Base-by-base conservation (phyloP, 2,888 invertebrate species). In the Troides helena region DNA sequence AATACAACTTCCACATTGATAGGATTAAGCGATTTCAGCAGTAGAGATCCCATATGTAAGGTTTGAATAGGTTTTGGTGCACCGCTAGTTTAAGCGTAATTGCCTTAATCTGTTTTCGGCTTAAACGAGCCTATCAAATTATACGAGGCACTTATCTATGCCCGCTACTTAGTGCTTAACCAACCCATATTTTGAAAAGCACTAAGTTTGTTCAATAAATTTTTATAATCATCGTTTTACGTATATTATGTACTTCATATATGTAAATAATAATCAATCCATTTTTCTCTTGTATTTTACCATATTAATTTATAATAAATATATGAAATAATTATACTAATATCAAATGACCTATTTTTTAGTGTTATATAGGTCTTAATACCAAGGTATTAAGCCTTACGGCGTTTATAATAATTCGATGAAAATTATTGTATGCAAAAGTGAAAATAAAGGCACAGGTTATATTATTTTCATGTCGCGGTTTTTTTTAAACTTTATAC, bases 111-210 rank as follows among this genome's bases (percentile, higher is more conserved):
- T 62, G 62, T 67, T 67, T 67, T 62, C 61, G 39, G 66, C 60
- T 67, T n/a, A n/a, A 67, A 62, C 67, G 43, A 67, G n/a, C 56
- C 65, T 65, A 66, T 66, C 66, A 66, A 66, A 66, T 66, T 66
- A 60, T 66, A 25, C 25, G 60, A 25, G 66, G 60, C 50, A 66
- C 46, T 66, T 61, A 66, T 46, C 50, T 50, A 18, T 18, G 14
- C 50, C 14, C 18, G 18, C 50, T 50, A 50, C 39, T 39, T 39
- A 39, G 39, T 50, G 18, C 50, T 50, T 14, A 50, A 2, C 10
- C 14, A 18, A 18, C 50, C 18, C 14, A 18, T 4, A 14, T 14
- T 50, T 50, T 50, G 50, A 17, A 14, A 5, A 50, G 14, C 2
- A 3, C 12, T 1, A 30, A 50, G 17, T 17, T 50, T 50, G 12